A percentile compares a stretch with the other conserved stretches of the same genome.
phyloP scores from a whole-genome alignment of 2,888 invertebrate genomes.

The Anodontia alba region DNA sequence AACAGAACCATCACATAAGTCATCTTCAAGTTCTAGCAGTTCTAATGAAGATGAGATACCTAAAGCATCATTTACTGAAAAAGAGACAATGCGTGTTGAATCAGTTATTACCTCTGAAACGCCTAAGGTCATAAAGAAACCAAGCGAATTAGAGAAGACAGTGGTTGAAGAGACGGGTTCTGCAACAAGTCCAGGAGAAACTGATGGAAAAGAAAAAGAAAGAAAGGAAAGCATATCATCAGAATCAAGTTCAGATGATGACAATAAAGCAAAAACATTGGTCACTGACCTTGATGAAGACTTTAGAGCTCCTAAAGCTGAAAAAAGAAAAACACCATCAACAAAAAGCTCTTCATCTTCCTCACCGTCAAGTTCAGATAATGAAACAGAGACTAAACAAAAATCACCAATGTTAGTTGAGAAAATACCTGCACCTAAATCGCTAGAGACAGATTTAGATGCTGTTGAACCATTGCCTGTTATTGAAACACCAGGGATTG shows the following conservation, averaged over 20 bases:
- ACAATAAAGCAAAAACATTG: not conserved
- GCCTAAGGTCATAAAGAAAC: not conserved
- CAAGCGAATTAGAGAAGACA: not conserved
- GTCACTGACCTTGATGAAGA: slow-evolving; percentile 3
- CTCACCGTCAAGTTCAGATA: not conserved
- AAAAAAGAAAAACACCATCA: not conserved
- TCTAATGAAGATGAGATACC: not conserved
- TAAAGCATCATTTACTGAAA: not conserved
- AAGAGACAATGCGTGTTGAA: slow-evolving; percentile 1
- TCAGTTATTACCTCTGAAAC: not conserved
- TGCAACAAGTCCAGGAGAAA: not conserved
- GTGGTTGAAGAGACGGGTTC: too few species aligned
- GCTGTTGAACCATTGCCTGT: not conserved
- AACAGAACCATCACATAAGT: not conserved
- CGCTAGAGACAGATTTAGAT: slow-evolving; percentile 23
- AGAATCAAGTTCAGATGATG: not conserved
- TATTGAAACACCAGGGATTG: not conserved
- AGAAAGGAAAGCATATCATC: not conserved
- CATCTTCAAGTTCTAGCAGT: slow-evolving; percentile 10
- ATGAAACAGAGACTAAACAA: not conserved
- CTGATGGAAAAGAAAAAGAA: not conserved
- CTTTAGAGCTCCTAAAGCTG: not conserved
- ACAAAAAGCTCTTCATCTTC: slow-evolving; percentile 1
- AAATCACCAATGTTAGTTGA: not conserved
- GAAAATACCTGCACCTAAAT: not conserved